Evolutionary conservation across 1,140 invertebrate genomes (phyloP), one percentile per base, ranked within the genome.

Genomic region (Microplitis demolitor): DNA sequence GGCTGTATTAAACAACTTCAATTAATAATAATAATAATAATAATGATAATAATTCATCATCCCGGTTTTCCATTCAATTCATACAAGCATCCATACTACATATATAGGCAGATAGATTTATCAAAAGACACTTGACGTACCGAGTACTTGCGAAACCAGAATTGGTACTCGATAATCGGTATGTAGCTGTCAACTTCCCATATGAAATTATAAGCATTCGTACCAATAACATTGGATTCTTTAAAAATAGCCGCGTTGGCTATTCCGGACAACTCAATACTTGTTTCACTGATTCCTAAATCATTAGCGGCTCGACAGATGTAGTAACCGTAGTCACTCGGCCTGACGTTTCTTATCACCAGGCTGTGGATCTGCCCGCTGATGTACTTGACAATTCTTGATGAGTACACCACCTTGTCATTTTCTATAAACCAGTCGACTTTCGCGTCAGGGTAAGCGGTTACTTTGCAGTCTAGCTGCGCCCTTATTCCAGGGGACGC

Each of bases 161-260:
- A 88, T 62, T 90, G 90, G 74, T 93, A 93, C 79, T 93, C 91
- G 34, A 91, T 91, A 16, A 94, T 91, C 0, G 90, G 89, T n/a
- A 90, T 91, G 77, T 93, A 93, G 66, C 92, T 93, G 76, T 94
- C 92, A 3, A 93, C 92, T 79, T 93, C 91, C 93, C 93, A 94
- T 51, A 92, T 90, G 1, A 94, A 88, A 9, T 90, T 92, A 78
- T 91, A 91, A 8, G 89, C 88, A 34, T 84, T 85, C 62, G 82
- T 84, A 0, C 80, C 80, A 0, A 84, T 79, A 58, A 82, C 76
- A 54, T 83, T 80, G 6, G 87, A 87, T 64, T 86, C 88, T 72
- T 90, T 92, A 64, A 92, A 90, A 1, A 90, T 78, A 5, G 89
- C 90, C 9, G 89, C 88, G 85, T 92, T 91, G 1, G 90, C 87